phyloP scores from a whole-genome alignment of 2,113 vertebrate species.

The Rhegmatorhina hoffmannsi region DNA sequence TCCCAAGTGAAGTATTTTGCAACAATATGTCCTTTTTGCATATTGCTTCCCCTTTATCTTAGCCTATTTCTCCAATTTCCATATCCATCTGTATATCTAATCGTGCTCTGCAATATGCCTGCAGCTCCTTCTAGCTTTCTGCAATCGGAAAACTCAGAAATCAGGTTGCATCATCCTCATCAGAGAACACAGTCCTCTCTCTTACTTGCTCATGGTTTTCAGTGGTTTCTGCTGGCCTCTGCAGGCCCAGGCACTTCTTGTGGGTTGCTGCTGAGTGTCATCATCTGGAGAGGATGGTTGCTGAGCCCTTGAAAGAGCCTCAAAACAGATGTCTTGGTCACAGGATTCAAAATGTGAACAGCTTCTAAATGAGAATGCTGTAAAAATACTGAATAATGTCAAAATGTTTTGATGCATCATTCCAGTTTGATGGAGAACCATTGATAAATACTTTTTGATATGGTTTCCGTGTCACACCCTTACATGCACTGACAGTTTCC shows the following conservation, averaged over 20 bases:
- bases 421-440: neutral
- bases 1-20: constrained; percentile 21
- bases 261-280: neutral
- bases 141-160: neutral
- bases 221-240: neutral
- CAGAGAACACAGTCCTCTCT: neutral
- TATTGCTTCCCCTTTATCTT: neutral
- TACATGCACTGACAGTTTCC: neutral
- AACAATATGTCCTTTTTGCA: constrained; percentile 8
- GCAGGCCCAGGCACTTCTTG: neutral
- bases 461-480: neutral
- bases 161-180: neutral
- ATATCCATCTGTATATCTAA: neutral
- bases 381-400: neutral
- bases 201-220: neutral
- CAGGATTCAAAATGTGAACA: neutral
- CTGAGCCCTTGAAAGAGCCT: neutral
- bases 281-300: neutral
- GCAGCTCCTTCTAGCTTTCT: neutral
- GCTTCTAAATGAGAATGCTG: neutral
- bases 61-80: neutral
- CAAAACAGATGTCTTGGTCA: neutral
- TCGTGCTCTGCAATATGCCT: neutral
- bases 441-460: neutral
- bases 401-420: neutral